Evolutionary conservation across 64 coral and sea anemone genomes (phyloP).

Genomic region (Dendronephthya gigantea): DNA sequence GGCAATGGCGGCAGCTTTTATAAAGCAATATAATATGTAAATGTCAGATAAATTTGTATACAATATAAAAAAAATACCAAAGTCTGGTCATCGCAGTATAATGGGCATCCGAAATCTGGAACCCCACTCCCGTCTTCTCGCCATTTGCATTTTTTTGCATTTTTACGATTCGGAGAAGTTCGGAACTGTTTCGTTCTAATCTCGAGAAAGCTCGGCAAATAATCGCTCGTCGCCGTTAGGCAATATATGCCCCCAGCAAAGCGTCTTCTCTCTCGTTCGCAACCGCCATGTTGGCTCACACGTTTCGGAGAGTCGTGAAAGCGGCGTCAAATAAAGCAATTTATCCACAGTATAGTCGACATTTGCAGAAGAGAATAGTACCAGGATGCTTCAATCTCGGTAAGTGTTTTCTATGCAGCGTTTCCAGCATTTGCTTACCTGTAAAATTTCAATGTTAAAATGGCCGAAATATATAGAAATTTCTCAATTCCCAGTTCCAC

Average conservation of each 20-base stretch:
- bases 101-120: too few species aligned
- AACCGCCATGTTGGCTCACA: constrained; percentile 94
- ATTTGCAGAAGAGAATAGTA: constrained; percentile 65
- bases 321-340: constrained; percentile 62
- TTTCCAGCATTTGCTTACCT: not conserved
- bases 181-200: not conserved
- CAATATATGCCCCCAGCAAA: not conserved
- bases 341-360: constrained; percentile 55
- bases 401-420: constrained; percentile 39
- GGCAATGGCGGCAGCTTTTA: too few species aligned
- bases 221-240: not conserved
- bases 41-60: not conserved
- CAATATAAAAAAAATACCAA: not conserved
- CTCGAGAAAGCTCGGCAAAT: not conserved
- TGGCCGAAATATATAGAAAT: not conserved
- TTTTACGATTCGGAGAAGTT: too few species aligned
- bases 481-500: not conserved
- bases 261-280: constrained; percentile 31
- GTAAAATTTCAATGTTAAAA: not conserved
- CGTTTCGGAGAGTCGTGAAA: constrained; percentile 73
- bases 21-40: not conserved
- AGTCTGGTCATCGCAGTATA: too few species aligned
- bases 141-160: too few species aligned
- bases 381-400: constrained; percentile 72
- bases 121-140: too few species aligned